These are phyloP conservation scores for Romanogobio albipinnatus DNA, from an alignment of 2,113 vertebrate species.

Conservation along the genomic window DNA sequence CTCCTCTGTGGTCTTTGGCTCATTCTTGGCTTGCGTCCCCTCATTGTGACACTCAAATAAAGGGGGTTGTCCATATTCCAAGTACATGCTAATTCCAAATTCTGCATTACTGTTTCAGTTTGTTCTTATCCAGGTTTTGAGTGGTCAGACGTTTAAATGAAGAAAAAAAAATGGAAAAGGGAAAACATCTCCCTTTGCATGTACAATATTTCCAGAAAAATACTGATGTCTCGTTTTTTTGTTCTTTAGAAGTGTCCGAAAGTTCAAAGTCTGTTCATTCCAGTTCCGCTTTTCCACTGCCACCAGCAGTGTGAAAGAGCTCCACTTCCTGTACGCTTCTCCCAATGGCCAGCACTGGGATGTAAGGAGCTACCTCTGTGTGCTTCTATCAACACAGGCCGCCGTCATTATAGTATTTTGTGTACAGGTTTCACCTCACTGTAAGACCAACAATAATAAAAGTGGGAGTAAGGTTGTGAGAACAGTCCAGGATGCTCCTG, in stretches of 20 bases:
- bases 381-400: slow-evolving; percentile 68
- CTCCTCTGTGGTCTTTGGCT: slow-evolving; percentile 74
- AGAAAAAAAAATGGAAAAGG: slow-evolving; percentile 52
- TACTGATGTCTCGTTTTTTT: slow-evolving; percentile 47
- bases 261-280: slow-evolving; percentile 36
- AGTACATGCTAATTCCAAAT: neutral
- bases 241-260: slow-evolving; percentile 22
- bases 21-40: slow-evolving; percentile 46
- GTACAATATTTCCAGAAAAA: slow-evolving; percentile 44
- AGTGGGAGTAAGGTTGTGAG: slow-evolving; percentile 77
- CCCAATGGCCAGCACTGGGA: slow-evolving; percentile 76
- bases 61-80: slow-evolving; percentile 19
- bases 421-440: slow-evolving; percentile 61
- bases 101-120: slow-evolving; percentile 32
- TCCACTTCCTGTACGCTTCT: slow-evolving; percentile 26
- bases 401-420: slow-evolving; percentile 66
- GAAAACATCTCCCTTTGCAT: slow-evolving; percentile 8
- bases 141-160: slow-evolving; percentile 23
- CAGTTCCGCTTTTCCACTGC: neutral
- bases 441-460: slow-evolving; percentile 73
- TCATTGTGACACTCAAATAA: slow-evolving; percentile 11
- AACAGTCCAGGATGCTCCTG: slow-evolving; percentile 61
- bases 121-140: slow-evolving; percentile 40
- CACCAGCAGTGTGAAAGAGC: neutral
- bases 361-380: slow-evolving; percentile 61